Base-by-base conservation (phyloP, 1,140 invertebrate genomes). In the Macrosteles quadrilineatus region DNA sequence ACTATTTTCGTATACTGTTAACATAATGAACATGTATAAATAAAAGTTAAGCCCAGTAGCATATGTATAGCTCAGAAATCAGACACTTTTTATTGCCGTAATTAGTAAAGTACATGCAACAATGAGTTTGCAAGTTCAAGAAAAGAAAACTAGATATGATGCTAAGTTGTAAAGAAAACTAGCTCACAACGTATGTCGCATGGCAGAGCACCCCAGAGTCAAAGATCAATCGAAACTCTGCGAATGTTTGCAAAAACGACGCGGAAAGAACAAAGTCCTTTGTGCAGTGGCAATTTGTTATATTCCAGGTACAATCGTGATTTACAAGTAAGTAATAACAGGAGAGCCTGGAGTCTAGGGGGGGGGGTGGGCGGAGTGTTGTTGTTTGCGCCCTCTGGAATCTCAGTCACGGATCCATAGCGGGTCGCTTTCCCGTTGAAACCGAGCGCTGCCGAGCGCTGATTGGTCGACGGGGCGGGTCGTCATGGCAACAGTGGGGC, bases 401-500 rank as follows among this genome's bases (percentile, higher is more conserved):
- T 69, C 68, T 69, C 68, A 69, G 68, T 70, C 69, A 62, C 63
- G 57, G 69, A 66, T 70, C 62, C 62, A 66, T 66, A 66, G 68
- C 55, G 43, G 68, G 53, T 50, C 45, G 69, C 69, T 59, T 63
- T 71, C 69, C 67, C 63, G 45, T 67, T 73, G 69, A 74, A 72
- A 72, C 71, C 68, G 70, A 74, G 69, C 71, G 66, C 67, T 67
- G 69, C 43, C 50, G 70, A 68, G 64, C 59, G 21, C 57, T 47
- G 70, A 69, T 65, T 68, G 71, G 40, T 43, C 69, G 23, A 27
- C 69, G 74, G 73, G 72, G 72, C 72, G 55, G 32, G 72, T 75
- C 25, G 73, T 70, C 72, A 74, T 75, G 71, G 72, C 66, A 67
- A 73, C 75, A 68, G 55, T 25, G 23, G 23, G 65, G 67, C 55